These are phyloP conservation scores for Amphibalanus amphitrite DNA, from an alignment of 1,140 invertebrate species.

Conservation along the genomic window DNA sequence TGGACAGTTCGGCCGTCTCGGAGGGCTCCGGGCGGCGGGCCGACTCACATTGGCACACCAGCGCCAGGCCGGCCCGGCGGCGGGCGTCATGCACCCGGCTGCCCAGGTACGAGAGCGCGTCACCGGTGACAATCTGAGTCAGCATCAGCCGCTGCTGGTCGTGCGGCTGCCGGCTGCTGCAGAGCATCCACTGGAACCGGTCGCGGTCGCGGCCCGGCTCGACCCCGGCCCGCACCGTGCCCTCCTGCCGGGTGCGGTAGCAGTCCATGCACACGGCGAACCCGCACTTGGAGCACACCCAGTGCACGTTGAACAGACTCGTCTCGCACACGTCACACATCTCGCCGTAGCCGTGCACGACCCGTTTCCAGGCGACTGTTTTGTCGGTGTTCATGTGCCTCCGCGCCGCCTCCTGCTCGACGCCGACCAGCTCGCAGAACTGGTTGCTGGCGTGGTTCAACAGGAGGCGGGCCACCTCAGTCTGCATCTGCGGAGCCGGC, in stretches of 20 bases:
- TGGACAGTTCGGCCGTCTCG: not conserved
- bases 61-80: constrained; percentile 25
- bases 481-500: constrained; percentile 46
- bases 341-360: constrained; percentile 80
- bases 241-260: constrained; percentile 52
- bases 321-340: constrained; percentile 97
- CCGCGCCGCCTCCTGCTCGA: constrained; percentile 66
- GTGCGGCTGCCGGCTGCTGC: constrained; percentile 58
- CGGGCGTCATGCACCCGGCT: constrained; percentile 55
- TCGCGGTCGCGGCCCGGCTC: constrained; percentile 30
- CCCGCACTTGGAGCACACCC: constrained; percentile 89
- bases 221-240: constrained; percentile 38
- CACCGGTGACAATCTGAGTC: constrained; percentile 83
- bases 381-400: constrained; percentile 20
- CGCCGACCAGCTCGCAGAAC: constrained; percentile 79
- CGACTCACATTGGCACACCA: constrained; percentile 23
- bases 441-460: constrained; percentile 78
- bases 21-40: constrained; percentile 30
- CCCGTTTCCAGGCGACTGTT: constrained; percentile 80
- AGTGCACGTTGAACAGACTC: constrained; percentile 92
- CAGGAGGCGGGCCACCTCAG: constrained; percentile 72
- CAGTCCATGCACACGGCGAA: constrained; percentile 96
- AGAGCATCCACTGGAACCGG: constrained; percentile 65
- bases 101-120: constrained; percentile 54
- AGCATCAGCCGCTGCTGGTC: constrained; percentile 70